Evolutionary conservation across 2,888 invertebrate species (phyloP), one percentile per base, ranked within the genome.

Genomic region (Euplexia lucipara): DNA sequence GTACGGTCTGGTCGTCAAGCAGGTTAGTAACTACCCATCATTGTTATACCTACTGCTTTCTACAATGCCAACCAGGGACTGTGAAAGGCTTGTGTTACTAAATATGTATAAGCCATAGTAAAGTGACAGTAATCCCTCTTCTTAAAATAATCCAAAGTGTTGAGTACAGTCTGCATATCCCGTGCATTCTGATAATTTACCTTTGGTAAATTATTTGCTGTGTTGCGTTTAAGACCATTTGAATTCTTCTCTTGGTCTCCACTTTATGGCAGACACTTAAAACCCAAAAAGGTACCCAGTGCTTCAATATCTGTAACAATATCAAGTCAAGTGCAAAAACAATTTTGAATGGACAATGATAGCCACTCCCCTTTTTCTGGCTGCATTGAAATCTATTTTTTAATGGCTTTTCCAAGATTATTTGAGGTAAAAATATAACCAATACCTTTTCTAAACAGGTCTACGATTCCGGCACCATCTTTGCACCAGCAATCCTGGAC

Each of bases 401-500:
- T n/a, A n/a, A n/a, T n/a, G n/a, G n/a, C n/a, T n/a, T n/a, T n/a
- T n/a, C n/a, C n/a, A n/a, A n/a, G n/a, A n/a, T n/a, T n/a, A n/a
- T n/a, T n/a, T n/a, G n/a, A 3, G 3, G 8, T n/a, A 26, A 10
- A 42, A 49, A n/a, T 41, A 20, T 10, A 7, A 32, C 3, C 34
- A 20, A 22, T 41, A 35, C 20, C 47, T 41, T 49, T 68, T 0
- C 20, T 39, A 41, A 34, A 3, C 64, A 95, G 95, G 99, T 99
- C 2, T 99, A 99, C 86, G 99, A 99, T 92, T 99, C 99, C 75
- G 99, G 99, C 65, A 99, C 99, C 82, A 98, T 99, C 88, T 99
- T 99, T 92, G 98, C 98, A 18, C 99, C 99, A 1, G 98, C 97
- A 80, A 99, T 99, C 87, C 96, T 99, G 87, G 99, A 99, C 96